A percentile compares a stretch with the other conserved stretches of the same genome.
phyloP scores from a whole-genome alignment of 2,888 invertebrate species.

The Silvanus unidentatus region DNA sequence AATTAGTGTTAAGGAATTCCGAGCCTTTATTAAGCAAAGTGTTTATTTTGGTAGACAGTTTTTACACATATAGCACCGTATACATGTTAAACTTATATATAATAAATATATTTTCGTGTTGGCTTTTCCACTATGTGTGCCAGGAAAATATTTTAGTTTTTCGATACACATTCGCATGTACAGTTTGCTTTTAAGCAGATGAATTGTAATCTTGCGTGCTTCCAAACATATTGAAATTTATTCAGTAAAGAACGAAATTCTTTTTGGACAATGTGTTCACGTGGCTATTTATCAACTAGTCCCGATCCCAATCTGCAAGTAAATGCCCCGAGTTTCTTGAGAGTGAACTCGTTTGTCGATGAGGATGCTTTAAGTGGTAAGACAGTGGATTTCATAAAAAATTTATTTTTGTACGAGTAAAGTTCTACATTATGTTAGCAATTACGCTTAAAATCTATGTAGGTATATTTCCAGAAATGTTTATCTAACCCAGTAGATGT shows the following conservation, averaged over 20 bases:
- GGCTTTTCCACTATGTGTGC: background rate
- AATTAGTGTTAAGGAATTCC: too few species aligned
- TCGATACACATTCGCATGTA: slow-evolving; percentile 18
- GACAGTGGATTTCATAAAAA: background rate
- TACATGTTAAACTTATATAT: too few species aligned
- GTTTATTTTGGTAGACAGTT: too few species aligned
- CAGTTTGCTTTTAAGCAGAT: background rate
- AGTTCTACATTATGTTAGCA: too few species aligned
- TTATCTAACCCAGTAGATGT: too few species aligned
- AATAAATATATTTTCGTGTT: background rate
- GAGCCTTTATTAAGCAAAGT: too few species aligned
- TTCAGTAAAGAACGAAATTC: too few species aligned
- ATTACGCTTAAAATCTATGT: too few species aligned
- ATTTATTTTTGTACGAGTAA: too few species aligned
- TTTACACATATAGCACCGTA: too few species aligned
- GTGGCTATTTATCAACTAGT: slow-evolving; percentile 32
- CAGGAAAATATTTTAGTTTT: slow-evolving; percentile 19
- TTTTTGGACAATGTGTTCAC: slow-evolving; percentile 35
- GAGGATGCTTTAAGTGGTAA: slow-evolving; percentile 23
- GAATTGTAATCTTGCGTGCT: slow-evolving; percentile 1
- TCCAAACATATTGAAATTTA: too few species aligned
- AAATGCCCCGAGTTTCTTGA: slow-evolving; percentile 35
- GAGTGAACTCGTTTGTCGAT: slow-evolving; percentile 39
- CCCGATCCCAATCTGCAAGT: slow-evolving; percentile 29
- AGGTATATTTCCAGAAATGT: too few species aligned